These are phyloP conservation scores for Drosophila baimaii DNA, from an alignment of 1,140 invertebrate genomes.

Conservation along the genomic window DNA sequence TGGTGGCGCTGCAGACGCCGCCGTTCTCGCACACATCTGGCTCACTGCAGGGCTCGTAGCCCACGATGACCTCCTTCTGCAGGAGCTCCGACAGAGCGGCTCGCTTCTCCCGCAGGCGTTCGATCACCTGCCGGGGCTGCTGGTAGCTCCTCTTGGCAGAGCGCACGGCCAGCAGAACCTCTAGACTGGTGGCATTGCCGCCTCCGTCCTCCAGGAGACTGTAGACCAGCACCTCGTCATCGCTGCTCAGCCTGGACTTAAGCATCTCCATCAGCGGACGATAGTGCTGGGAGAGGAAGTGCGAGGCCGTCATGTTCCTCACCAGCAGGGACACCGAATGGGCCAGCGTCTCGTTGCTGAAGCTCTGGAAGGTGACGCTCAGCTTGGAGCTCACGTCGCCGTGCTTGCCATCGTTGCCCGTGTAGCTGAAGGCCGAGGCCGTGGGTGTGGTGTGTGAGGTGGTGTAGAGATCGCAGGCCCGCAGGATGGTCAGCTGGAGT, in stretches of 20 bases:
- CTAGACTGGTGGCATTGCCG: constrained; percentile 86
- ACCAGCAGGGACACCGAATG: constrained; percentile 92
- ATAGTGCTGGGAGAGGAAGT: constrained; percentile 91
- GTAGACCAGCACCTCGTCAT: constrained; percentile 89
- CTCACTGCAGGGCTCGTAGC: constrained; percentile 89
- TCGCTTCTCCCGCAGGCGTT: constrained; percentile 87
- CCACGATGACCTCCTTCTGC: constrained; percentile 86
- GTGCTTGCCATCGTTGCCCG: constrained; percentile 95
- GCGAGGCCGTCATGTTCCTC: constrained; percentile 88
- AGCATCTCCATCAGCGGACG: constrained; percentile 89
- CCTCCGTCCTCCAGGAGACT: constrained; percentile 86
- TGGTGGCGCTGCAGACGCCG: constrained; percentile 90
- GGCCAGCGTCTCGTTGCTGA: constrained; percentile 92
- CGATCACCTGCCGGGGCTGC: constrained; percentile 87
- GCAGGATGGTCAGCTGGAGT: constrained; percentile 88
- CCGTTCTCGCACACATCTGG: constrained; percentile 88
- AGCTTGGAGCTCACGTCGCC: constrained; percentile 93
- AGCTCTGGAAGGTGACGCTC: constrained; percentile 91
- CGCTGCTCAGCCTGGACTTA: constrained; percentile 87
- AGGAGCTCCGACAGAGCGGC: constrained; percentile 87
- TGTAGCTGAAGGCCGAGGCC: constrained; percentile 91
- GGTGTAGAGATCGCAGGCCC: constrained; percentile 91
- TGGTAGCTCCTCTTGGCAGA: constrained; percentile 85
- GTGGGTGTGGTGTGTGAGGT: constrained; percentile 87
- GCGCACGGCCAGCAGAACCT: constrained; percentile 89